Evolutionary conservation across 2,113 vertebrate genomes (phyloP).

Genomic region (Jaculus jaculus): DNA sequence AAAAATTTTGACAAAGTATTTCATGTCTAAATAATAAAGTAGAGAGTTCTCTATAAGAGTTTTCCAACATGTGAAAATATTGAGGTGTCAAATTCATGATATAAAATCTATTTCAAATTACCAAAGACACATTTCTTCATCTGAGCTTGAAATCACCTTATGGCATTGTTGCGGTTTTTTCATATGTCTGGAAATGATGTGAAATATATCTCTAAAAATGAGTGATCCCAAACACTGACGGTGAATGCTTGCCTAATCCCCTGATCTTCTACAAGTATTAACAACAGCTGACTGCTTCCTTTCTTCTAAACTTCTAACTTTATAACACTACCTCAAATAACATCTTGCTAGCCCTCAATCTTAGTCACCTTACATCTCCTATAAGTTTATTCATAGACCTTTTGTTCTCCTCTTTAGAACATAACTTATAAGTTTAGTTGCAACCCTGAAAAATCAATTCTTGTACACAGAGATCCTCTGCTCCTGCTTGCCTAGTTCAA

Average conservation of each 20-base stretch:
- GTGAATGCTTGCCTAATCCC: neutral
- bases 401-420: neutral
- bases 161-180: neutral
- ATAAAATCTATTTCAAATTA: neutral
- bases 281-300: neutral
- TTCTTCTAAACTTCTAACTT: neutral
- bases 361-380: neutral
- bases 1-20: neutral
- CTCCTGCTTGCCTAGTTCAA: neutral
- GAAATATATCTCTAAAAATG: neutral
- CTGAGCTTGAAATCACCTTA: neutral
- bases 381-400: neutral
- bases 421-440: neutral
- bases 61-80: neutral
- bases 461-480: neutral
- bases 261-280: neutral
- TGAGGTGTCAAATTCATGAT: neutral
- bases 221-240: neutral
- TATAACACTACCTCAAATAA: neutral
- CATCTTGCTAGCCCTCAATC: neutral
- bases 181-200: neutral
- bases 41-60: neutral
- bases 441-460: neutral
- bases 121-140: neutral
- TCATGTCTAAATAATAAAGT: conserved; percentile 5